phyloP scores from a whole-genome alignment of 2,888 invertebrate species.

The Fragum whitleyi region DNA sequence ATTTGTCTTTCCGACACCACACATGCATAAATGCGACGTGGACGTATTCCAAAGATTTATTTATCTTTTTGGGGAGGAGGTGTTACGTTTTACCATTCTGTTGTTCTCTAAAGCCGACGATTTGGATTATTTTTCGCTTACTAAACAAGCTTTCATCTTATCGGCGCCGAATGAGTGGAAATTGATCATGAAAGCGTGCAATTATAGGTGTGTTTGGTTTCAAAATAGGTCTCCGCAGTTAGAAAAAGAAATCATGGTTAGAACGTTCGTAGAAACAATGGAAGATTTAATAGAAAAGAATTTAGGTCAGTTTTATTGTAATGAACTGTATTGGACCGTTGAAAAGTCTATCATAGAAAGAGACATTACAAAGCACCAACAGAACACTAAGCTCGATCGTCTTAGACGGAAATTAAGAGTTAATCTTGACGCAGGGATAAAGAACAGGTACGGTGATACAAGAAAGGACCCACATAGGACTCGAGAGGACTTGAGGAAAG shows the following conservation, averaged over 20 bases:
- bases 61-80: conserved; percentile 56
- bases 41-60: conserved; percentile 65
- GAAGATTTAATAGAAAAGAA: conserved; percentile 58
- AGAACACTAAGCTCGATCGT: conserved; percentile 49
- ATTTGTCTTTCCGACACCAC: conserved; percentile 65
- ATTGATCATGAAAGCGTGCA: conserved; percentile 63
- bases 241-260: conserved; percentile 65
- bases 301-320: conserved; percentile 59
- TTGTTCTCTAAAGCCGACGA: conserved; percentile 65
- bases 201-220: conserved; percentile 64
- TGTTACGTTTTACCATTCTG: conserved; percentile 56
- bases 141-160: conserved; percentile 64
- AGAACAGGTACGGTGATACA: conserved; percentile 57
- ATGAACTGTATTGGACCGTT: conserved; percentile 59
- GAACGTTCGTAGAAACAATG: conserved; percentile 65
- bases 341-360: conserved; percentile 60
- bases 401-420: conserved; percentile 54
- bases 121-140: conserved; percentile 64
- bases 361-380: conserved; percentile 51
- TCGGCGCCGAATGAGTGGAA: conserved; percentile 65
- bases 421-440: conserved; percentile 60
- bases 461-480: conserved; percentile 54
- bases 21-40: conserved; percentile 66
- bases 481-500: conserved; percentile 49
- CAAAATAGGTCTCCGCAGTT: conserved; percentile 60